Percentiles rank a stretch among this genome's conserved stretches.
Evolutionary conservation across 2,888 invertebrate species (phyloP).

Genomic region (Eupithecia abbreviata): DNA sequence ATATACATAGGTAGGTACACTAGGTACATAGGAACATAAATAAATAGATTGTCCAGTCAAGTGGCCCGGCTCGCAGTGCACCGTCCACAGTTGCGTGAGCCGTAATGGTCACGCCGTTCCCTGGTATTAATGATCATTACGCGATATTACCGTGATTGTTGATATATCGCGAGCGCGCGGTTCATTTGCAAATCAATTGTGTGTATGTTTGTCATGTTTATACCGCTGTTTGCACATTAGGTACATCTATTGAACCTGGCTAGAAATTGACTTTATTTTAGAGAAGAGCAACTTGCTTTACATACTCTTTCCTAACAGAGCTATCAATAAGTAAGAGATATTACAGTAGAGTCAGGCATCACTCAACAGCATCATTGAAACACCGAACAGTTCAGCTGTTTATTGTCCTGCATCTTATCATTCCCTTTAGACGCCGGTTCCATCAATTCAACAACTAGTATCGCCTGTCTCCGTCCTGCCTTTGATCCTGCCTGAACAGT

Average conservation of each 20-base stretch:
- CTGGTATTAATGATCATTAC: conserved; percentile 30
- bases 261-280: neutral
- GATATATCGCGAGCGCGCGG: conserved; percentile 15
- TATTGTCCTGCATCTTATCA: neutral
- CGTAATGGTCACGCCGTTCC: conserved; percentile 14
- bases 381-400: neutral
- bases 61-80: neutral
- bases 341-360: too few species aligned
- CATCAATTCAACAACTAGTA: neutral
- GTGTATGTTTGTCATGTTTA: conserved; percentile 1
- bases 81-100: neutral
- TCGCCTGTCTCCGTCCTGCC: neutral
- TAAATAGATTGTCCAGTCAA: neutral
- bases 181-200: conserved; percentile 23
- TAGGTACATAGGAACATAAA: neutral
- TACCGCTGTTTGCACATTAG: neutral
- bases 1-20: neutral
- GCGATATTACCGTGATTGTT: conserved; percentile 28
- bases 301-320: too few species aligned
- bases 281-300: neutral
- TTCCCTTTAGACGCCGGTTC: neutral
- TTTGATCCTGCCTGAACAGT: neutral
- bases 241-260: neutral
- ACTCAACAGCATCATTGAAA: too few species aligned
- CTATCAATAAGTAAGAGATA: too few species aligned